Base-by-base conservation (phyloP, 64 coral and sea anemone species). In the Stylophora pistillata region DNA sequence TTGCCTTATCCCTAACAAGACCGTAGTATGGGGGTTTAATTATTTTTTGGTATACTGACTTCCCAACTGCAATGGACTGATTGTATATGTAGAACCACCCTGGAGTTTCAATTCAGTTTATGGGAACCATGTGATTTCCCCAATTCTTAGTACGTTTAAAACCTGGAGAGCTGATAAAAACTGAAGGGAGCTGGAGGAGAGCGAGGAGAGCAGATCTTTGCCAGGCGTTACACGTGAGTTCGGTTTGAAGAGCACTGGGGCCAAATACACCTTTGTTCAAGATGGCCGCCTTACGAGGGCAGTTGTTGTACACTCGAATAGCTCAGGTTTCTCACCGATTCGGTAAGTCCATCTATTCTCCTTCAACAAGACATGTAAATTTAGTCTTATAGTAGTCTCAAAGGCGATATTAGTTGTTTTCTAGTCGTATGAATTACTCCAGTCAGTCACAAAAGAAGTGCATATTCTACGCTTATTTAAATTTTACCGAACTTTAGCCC, bases 281-380 rank as follows among this genome's bases (percentile, higher is more conserved):
- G 18, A 84, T 84, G 80, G 80, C 80, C 10, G 80, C 37, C 16
- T 81, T 20, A 27, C 34, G 63, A 68, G 37, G 80, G n/a, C 80
- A 62, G 16, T 68, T 79, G 53, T 60, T 84, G 63, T 69, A 61
- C 34, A 69, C 80, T 53, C 32, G 80, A 62, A 11, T 70, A 20
- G 62, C 33, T 69, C 32, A 68, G 54, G 53, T 84, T 69, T 84
- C 61, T 84, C 60, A 25, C 31, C 23, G 58, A 69, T 53, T 12
- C 2, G 14, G 80, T 84, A 68, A 84, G 80, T 84, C 28, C 6
- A 47, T 23, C 20, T n/a, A 28, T 3, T 30, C 9, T 53, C 26
- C 21, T 15, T 27, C 1, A 6, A 10, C 18, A 31, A 47, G 18
- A 26, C 20, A 53, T 21, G 15, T 15, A 26, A 77, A 10, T 4